phyloP scores from a whole-genome alignment of 2,113 vertebrate genomes.

The Phalacrocorax brasilianus region DNA sequence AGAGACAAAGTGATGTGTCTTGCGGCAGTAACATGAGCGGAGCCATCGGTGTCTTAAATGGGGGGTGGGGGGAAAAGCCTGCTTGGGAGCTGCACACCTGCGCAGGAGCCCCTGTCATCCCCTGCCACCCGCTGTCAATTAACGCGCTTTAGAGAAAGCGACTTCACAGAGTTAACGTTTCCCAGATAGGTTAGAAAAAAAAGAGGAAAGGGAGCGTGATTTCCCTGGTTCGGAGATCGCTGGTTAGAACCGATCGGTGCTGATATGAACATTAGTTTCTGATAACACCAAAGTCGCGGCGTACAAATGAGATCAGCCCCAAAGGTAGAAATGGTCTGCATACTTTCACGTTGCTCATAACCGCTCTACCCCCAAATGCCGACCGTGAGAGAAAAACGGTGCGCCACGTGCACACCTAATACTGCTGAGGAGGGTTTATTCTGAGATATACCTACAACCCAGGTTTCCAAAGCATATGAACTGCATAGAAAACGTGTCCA shows the following conservation, averaged over 20 bases:
- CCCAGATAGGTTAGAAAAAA: neutral
- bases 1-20: neutral
- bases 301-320: neutral
- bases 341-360: neutral
- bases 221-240: neutral
- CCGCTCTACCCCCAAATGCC: neutral
- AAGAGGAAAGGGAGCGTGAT: rapidly evolving
- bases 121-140: neutral
- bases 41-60: rapidly evolving
- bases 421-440: neutral
- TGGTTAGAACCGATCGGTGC: rapidly evolving
- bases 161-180: neutral
- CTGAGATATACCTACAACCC: too few relatives aligned
- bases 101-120: neutral
- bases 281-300: neutral
- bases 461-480: neutral
- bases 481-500: rapidly evolving
- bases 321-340: neutral
- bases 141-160: neutral
- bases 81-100: neutral
- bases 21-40: neutral
- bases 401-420: neutral
- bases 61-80: rapidly evolving
- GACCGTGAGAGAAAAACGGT: neutral
- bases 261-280: neutral